Percentiles rank a stretch among this genome's conserved stretches.
Evolutionary conservation across 2,797 vertebrate species (phyloP).

Genomic region (Choloepus didactylus): DNA sequence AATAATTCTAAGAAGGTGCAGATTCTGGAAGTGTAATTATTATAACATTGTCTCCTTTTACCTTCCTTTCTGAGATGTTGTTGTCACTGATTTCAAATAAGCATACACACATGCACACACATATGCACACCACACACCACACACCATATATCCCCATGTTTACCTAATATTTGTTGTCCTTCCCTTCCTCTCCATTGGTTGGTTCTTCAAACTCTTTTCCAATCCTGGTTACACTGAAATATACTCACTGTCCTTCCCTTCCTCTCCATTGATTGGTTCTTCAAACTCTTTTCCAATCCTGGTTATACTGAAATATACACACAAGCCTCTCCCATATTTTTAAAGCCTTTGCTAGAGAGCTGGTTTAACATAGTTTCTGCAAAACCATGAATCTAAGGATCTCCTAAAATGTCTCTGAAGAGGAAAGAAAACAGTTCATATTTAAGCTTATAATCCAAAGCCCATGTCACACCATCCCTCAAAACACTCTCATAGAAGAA

Average conservation of each 20-base stretch:
- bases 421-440: background rate
- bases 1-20: constrained; percentile 69
- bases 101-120: background rate
- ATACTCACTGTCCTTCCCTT: background rate
- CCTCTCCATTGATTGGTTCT: background rate
- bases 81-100: constrained; percentile 39
- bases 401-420: background rate
- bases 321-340: background rate
- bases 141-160: background rate
- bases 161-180: background rate
- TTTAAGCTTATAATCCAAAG: background rate
- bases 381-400: background rate
- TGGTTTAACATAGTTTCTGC: background rate
- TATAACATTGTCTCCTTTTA: constrained; percentile 49
- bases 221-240: background rate
- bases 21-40: constrained; percentile 67
- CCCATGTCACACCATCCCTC: background rate
- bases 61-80: constrained; percentile 60
- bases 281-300: background rate
- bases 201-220: background rate
- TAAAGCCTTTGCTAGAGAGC: background rate
- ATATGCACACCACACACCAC: background rate
- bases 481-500: background rate
- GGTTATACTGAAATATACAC: background rate
- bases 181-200: background rate